Conservation (phyloP, 1,140 invertebrate species). For the Drosophila bocqueti region DNA sequence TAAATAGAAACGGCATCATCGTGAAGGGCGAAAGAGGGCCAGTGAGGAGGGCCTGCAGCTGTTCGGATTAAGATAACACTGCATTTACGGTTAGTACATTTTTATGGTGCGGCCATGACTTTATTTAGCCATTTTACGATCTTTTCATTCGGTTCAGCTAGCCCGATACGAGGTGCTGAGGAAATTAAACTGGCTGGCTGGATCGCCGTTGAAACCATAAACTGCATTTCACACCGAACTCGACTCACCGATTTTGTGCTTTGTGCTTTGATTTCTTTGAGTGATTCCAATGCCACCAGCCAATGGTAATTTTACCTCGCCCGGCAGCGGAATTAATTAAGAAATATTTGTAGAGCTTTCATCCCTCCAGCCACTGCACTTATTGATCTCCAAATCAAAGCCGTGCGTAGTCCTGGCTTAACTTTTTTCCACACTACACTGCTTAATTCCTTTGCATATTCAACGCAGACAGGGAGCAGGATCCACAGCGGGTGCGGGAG, state of each 20-base stretch:
- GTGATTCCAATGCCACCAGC: neutral
- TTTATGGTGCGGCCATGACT: slow-evolving; percentile 52
- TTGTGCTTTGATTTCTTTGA: neutral
- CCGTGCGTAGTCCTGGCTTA: slow-evolving; percentile 42
- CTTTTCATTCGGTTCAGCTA: slow-evolving; percentile 33
- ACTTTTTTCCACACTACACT: slow-evolving; percentile 61
- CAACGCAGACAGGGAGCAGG: slow-evolving; percentile 13
- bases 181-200: slow-evolving; percentile 30
- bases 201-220: slow-evolving; percentile 19
- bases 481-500: neutral
- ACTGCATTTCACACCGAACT: neutral
- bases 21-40: neutral
- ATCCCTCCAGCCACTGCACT: neutral
- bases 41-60: slow-evolving; percentile 26
- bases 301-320: slow-evolving; percentile 7
- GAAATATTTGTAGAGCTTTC: slow-evolving; percentile 56
- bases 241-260: slow-evolving; percentile 7
- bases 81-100: slow-evolving; percentile 62
- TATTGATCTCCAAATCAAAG: slow-evolving; percentile 32
- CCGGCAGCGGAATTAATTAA: slow-evolving; percentile 63
- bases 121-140: slow-evolving; percentile 52
- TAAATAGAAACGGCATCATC: slow-evolving; percentile 11
- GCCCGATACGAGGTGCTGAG: slow-evolving; percentile 41
- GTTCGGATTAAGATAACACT: slow-evolving; percentile 48
- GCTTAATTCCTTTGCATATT: slow-evolving; percentile 76